A percentile compares a stretch with the other conserved stretches of the same genome.
Evolutionary conservation across 2,888 invertebrate genomes (phyloP).

Genomic region (Xylota segnis): DNA sequence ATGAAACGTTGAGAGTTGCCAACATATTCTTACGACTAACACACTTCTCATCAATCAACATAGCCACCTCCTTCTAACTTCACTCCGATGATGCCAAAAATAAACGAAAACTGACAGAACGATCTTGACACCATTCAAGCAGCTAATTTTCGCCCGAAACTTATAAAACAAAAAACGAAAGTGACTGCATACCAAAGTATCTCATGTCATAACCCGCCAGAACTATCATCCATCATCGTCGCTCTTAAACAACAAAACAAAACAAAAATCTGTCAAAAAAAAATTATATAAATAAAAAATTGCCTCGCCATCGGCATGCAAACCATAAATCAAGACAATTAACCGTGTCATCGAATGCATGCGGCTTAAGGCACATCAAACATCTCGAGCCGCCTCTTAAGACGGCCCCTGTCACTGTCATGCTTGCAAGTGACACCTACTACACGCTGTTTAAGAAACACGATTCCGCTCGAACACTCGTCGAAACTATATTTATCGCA

Average conservation of each 20-base stretch:
- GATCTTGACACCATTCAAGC: constrained; percentile 55
- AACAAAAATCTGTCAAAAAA: constrained; percentile 9
- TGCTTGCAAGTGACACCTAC: constrained; percentile 46
- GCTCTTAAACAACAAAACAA: background rate
- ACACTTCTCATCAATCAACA: too few species aligned
- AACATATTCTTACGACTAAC: too few species aligned
- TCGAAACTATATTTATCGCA: constrained; percentile 49
- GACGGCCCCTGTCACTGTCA: constrained; percentile 16
- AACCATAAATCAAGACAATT: constrained; percentile 68
- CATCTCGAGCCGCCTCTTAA: constrained; percentile 27
- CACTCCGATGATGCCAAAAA: background rate
- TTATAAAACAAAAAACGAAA: constrained; percentile 54
- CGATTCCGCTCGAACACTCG: constrained; percentile 22
- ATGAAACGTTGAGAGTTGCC: too few species aligned
- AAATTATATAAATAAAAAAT: constrained; percentile 37
- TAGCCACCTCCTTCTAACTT: background rate
- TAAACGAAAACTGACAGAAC: constrained; percentile 21
- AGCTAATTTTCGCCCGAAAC: constrained; percentile 16
- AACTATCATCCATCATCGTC: constrained; percentile 58
- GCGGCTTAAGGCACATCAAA: constrained; percentile 54
- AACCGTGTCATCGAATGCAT: constrained; percentile 62
- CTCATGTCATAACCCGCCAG: constrained; percentile 40
- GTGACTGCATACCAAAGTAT: constrained; percentile 43
- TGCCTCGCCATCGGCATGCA: constrained; percentile 33
- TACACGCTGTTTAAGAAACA: constrained; percentile 1